Conservation (phyloP, 37 sponge, comb jelly and placozoan genomes). For the Halichondria panicea region DNA sequence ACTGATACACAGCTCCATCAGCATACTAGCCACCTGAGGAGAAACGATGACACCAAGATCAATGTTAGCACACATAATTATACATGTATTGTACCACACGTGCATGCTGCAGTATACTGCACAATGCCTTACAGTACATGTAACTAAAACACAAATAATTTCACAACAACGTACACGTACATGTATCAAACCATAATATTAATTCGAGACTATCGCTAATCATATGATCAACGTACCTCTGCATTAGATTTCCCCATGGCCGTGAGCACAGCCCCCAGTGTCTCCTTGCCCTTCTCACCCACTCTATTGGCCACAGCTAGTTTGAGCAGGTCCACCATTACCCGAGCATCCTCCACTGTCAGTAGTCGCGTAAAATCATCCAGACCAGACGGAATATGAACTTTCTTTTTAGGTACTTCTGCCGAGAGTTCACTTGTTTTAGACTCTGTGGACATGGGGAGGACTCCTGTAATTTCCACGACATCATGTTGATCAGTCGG, state of each 20-base stretch:
- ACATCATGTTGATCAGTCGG: constrained; percentile 7
- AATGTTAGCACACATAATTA: background rate
- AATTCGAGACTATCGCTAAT: background rate
- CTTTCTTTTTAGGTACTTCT: background rate
- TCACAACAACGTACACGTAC: too few relatives aligned
- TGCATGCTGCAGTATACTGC: background rate
- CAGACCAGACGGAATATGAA: constrained; percentile 16
- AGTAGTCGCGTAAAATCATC: constrained; percentile 69
- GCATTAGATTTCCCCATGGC: constrained; percentile 78
- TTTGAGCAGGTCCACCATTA: constrained; percentile 92
- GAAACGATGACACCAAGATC: background rate
- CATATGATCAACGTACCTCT: constrained; percentile 41
- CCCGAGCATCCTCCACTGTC: constrained; percentile 81
- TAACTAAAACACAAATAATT: too few relatives aligned
- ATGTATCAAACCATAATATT: too few relatives aligned
- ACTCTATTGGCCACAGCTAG: constrained; percentile 92
- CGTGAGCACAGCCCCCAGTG: constrained; percentile 77
- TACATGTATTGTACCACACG: background rate
- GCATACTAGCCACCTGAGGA: constrained; percentile 76
- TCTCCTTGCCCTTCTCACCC: constrained; percentile 80
- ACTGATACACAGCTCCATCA: constrained; percentile 90
- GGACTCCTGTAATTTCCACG: constrained; percentile 37
- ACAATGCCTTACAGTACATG: too few relatives aligned
- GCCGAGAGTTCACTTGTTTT: background rate
- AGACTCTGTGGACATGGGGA: constrained; percentile 3